Evolutionary conservation across 2,797 vertebrate species (phyloP).

Genomic region (Vespertilio murinus): DNA sequence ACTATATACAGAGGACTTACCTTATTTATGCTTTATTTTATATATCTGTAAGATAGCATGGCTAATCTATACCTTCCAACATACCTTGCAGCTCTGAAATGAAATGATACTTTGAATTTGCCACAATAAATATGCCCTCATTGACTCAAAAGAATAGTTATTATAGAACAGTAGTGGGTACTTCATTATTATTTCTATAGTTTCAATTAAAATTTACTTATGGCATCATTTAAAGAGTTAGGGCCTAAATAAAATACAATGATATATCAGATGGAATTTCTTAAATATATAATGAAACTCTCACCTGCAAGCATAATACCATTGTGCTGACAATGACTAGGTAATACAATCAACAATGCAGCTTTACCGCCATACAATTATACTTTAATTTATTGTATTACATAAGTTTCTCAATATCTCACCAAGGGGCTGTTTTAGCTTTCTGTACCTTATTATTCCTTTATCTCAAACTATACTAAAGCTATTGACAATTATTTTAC

Average conservation of each 20-base stretch:
- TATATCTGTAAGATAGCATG: not conserved
- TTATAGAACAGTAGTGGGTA: not conserved
- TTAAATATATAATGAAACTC: not conserved
- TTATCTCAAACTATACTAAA: not conserved
- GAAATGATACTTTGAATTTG: not conserved
- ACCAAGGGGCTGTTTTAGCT: not conserved
- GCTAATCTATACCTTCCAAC: not conserved
- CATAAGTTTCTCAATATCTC: not conserved
- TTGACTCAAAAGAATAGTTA: not conserved
- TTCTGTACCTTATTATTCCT: not conserved
- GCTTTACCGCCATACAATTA: not conserved
- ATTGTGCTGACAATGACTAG: not conserved
- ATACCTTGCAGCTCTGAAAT: not conserved
- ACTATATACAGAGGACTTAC: not conserved
- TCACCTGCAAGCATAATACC: not conserved
- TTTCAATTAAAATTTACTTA: not conserved
- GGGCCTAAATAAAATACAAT: not conserved
- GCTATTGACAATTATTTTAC: not conserved
- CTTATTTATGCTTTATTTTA: not conserved
- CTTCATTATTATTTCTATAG: not conserved
- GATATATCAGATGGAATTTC: not conserved
- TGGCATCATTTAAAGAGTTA: not conserved
- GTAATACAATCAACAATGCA: not conserved
- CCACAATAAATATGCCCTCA: not conserved
- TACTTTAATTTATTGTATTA: not conserved